These are phyloP conservation scores for Ranitomeya imitator DNA, from an alignment of 2,113 vertebrate genomes.

Conservation along the genomic window DNA sequence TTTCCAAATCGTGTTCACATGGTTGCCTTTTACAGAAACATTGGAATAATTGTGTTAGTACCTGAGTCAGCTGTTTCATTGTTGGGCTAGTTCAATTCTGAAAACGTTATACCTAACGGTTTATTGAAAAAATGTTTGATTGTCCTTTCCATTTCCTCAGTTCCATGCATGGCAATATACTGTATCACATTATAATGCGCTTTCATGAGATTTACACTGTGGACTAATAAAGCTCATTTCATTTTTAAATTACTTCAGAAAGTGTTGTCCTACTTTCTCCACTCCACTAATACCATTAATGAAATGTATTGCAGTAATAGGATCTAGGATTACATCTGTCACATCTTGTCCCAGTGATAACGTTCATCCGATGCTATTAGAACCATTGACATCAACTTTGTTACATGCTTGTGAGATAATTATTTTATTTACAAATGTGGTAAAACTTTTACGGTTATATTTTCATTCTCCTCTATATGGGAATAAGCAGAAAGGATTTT, in stretches of 20 bases:
- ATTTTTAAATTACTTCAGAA: slow-evolving; percentile 27
- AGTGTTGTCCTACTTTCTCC: slow-evolving; percentile 20
- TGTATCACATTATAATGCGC: neutral
- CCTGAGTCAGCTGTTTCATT: too few relatives aligned
- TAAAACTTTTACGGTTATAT: too few relatives aligned
- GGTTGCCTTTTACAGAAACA: too few relatives aligned
- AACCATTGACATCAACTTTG: neutral
- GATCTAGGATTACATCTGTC: slow-evolving; percentile 13
- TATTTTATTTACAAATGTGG: neutral
- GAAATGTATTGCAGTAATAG: slow-evolving; percentile 18
- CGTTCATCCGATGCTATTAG: neutral
- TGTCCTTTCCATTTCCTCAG: neutral
- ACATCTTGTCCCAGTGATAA: neutral
- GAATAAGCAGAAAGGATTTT: too few relatives aligned
- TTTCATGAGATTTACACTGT: neutral
- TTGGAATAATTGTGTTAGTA: too few relatives aligned
- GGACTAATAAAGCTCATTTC: slow-evolving; percentile 4
- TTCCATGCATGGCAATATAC: neutral
- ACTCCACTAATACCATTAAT: slow-evolving; percentile 23
- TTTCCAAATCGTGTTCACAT: too few relatives aligned
- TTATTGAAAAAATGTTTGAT: neutral
- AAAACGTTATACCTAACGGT: too few relatives aligned
- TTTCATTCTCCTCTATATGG: too few relatives aligned
- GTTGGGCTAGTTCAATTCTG: too few relatives aligned
- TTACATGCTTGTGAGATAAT: neutral